Evolutionary conservation across 2,113 vertebrate genomes (phyloP).

Genomic region (Meriones unguiculatus): DNA sequence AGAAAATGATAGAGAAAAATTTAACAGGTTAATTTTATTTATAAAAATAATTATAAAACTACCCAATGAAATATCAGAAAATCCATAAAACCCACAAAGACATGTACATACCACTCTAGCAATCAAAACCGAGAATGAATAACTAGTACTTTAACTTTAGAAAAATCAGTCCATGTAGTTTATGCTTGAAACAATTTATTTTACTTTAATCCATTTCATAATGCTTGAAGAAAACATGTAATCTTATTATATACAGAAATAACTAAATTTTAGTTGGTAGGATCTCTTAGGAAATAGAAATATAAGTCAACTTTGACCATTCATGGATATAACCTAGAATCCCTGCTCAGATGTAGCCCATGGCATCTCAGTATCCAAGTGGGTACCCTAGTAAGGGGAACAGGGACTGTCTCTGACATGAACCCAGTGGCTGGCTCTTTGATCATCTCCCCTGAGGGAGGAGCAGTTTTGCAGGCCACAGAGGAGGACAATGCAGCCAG

Average conservation of each 20-base stretch:
- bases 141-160: constrained; percentile 47
- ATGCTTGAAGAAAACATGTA: constrained; percentile 36
- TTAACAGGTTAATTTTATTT: not conserved
- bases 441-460: no score
- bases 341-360: no score
- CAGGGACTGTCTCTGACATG: no score
- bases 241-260: not conserved
- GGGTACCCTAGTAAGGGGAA: no score
- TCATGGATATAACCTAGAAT: no score
- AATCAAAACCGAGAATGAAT: constrained; percentile 9
- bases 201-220: constrained; percentile 41
- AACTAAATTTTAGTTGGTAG: constrained; percentile 21
- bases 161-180: constrained; percentile 55
- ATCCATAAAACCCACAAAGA: not conserved
- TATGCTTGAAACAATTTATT: constrained; percentile 24
- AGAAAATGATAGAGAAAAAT: constrained; percentile 7
- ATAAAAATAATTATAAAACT: constrained; percentile 47
- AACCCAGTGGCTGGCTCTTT: no score
- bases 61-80: constrained; percentile 43
- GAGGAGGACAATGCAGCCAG: no score
- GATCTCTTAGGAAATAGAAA: constrained; percentile 22
- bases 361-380: no score
- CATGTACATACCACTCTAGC: not conserved
- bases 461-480: no score
- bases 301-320: not conserved